Base-by-base conservation (phyloP, 2,888 invertebrate species). In the Podabrus alpinus region DNA sequence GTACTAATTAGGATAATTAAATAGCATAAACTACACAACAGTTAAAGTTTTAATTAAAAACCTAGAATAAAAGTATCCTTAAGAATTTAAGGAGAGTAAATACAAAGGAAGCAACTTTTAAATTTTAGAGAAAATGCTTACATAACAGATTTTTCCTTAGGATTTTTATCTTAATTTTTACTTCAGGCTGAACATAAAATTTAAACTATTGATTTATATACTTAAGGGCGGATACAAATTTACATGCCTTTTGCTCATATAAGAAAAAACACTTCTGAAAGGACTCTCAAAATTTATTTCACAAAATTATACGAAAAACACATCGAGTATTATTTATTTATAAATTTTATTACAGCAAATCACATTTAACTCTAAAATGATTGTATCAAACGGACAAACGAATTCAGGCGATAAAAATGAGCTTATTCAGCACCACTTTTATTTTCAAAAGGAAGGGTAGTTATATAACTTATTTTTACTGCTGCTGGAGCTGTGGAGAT, bases 391-490 rank as follows among this genome's bases (percentile, higher is more conserved):
- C 76, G 76, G 76, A 73, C 73, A 69, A 71, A 67, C 73, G 76
- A 45, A 76, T 76, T 69, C 76, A 45, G 68, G 71, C 73, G 76
- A 73, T 76, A 76, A 76, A 76, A 76, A 76, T 69, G 59, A 76
- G 76, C 76, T 76, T 76, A 76, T 73, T 76, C 76, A 73, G 76
- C 76, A 61, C 69, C 76, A 73, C 71, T 75, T 75, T 75, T 75
- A 75, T 75, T 75, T 75, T 75, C 75, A 72, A 75, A 75, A 73
- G 73, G 73, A 73, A 71, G 73, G 71, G 71, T 71, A 66, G 73
- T 73, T 73, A 76, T 71, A 76, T 76, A 76, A 76, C 76, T 76
- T 76, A 76, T 73, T 76, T 76, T 76, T 76, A 76, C 73, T 76
- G 73, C 73, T 69, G 45, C 75, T 75, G 72, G 72, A 75, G 72